Base-by-base conservation (phyloP, 1,140 invertebrate species). In the Bombus waltoni region DNA sequence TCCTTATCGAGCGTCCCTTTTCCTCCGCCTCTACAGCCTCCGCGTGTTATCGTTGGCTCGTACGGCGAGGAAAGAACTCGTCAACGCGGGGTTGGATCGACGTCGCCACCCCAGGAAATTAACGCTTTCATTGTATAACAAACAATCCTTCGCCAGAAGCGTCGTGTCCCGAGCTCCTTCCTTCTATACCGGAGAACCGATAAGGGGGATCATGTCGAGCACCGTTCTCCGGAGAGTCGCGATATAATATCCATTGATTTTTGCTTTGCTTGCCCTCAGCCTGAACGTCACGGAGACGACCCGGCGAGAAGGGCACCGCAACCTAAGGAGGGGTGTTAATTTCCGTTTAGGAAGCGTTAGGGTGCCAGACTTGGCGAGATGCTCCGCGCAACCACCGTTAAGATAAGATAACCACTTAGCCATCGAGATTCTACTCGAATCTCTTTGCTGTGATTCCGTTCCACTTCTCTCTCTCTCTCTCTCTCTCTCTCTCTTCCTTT, bases 361-460 rank as follows among this genome's bases (percentile, higher is more conserved):
- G 87, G 85, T 71, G 84, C 47, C 83, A 86, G 87, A 44, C 25
- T 81, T 28, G 81, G 74, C 62, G 88, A 92, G 89, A 91, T 86
- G 88, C 32, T 66, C 83, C 88, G 86, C 90, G 57, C 75, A 90
- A 72, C 82, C 44, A 74, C 92, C 88, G 93, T 94, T 94, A 91
- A 94, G 94, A 95, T 95, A 95, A 94, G 94, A 94, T 93, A 93
- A 93, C 93, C 92, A 93, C 90, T 93, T 93, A 93, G 90, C 93
- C 92, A 94, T 94, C 92, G 91, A 89, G 83, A 92, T 90, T 89
- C 89, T 88, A 86, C 88, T 88, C 66, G 88, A 92, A 89, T 89
- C 91, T 87, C 78, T 70, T 74, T 86, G 62, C 83, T 40, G 10
- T 81, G 62, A 82, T 38, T 87, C 62, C 22, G 82, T 83, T 47